Base-by-base conservation (phyloP, 2,797 vertebrate genomes). In the Allobates femoralis region DNA sequence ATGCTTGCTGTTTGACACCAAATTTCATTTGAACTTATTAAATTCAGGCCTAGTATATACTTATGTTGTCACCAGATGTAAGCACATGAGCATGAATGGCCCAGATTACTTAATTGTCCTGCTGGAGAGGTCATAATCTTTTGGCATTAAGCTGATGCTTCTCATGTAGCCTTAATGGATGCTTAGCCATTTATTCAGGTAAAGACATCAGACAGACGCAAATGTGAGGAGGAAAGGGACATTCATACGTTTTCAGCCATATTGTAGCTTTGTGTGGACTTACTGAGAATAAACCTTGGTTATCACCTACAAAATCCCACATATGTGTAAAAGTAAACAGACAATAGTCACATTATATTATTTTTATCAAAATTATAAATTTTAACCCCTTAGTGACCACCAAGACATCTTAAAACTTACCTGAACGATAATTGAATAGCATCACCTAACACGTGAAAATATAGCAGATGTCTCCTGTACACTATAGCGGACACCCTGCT, bases 91-190 rank as follows among this genome's bases (percentile, higher is more conserved):
- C 86, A 76, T 81, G 83, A 88, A 67, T 85, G 77, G 26, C 83
- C 67, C 86, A 53, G 86, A 85, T 88, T 85, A 85, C 77, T 66
- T 84, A 85, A 85, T 85, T 88, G 86, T 88, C 77, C 83, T 88
- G 77, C 83, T 85, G 77, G 34, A 56, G 56, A 81, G 86, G 86
- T 84, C 86, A 67, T 51, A 83, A 75, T 81, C 86, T 66, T 64
- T 81, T 88, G 86, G 82, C 86, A 85, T 85, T 88, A 84, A 88
- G 82, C 75, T 88, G 86, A 85, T 88, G 86, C 83, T 81, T 88
- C 78, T 88, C 82, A 76, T 84, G 77, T 80, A 84, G 86, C 67
- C 76, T 84, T 87, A 85, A 88, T 85, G 86, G 83, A 81, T 81
- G 86, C 78, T 85, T 32, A 84, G 86, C 64, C 75, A 79, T 87